Base-by-base conservation (phyloP, 2,113 vertebrate genomes). In the Halcyon malimbica region DNA sequence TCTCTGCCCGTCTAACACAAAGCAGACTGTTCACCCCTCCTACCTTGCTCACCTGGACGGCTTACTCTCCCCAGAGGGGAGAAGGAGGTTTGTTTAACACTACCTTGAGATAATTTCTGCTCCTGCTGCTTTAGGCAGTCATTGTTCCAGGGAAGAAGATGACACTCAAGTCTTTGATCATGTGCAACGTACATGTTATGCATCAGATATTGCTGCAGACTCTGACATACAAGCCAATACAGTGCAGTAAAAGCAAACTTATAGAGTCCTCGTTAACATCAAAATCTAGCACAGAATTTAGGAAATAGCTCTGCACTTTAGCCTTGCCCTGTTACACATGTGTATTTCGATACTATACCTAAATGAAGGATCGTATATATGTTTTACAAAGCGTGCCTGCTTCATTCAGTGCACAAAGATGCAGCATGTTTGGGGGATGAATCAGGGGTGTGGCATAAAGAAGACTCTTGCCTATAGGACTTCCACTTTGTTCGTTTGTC, bases 151-250 rank as follows among this genome's bases (percentile, higher is more conserved):
- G 81, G 71, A 91, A 76, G 41, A 51, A 74, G 96, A 93, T 87
- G 78, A 90, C 95, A 79, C 46, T 94, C 57, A 63, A 73, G 95
- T 60, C 93, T 94, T 97, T 95, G 96, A 95, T 96, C 88, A 57
- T 93, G 78, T 82, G 77, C 79, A 76, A 42, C 29, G 75, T 97
- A 74, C 97, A 95, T 71, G 88, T 96, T 96, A 96, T 4, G 13
- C 91, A 96, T 97, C 75, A 96, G 94, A 95, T 97, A 96, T 64
- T 97, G 96, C 96, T 97, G 97, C 96, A 97, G 95, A 97, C 94
- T 83, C 91, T 89, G 93, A 88, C 79, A 90, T 82, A 90, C 10
- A 50, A 94, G 83, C 84, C 87, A 86, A 79, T 91, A 41, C 64
- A 85, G 74, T 41, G 51, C 89, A 92, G 57, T 89, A 57, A 89